Percentiles rank a stretch among this genome's conserved stretches.
These are phyloP conservation scores for Lethenteron reissneri DNA, from an alignment of 2,113 vertebrate genomes.

Conservation along the genomic window DNA sequence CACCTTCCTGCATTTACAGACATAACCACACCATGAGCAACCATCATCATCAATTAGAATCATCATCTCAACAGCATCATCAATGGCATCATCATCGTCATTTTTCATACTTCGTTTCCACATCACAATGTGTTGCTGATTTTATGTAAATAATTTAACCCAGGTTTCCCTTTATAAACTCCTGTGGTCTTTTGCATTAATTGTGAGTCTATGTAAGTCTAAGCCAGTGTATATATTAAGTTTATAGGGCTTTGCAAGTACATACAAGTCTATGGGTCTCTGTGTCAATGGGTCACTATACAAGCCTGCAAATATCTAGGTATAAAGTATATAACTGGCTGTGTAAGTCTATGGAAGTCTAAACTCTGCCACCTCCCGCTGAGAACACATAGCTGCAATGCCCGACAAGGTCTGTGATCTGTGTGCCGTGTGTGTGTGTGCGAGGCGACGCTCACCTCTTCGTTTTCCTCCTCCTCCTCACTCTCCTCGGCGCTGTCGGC, in stretches of 20 bases:
- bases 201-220: too few species aligned
- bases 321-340: background rate
- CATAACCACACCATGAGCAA: background rate
- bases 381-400: background rate
- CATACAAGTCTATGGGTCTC: too few species aligned
- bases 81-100: background rate
- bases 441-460: slow-evolving; percentile 4
- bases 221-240: too few species aligned
- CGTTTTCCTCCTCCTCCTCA: slow-evolving; percentile 26
- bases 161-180: too few species aligned
- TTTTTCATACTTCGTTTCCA: background rate
- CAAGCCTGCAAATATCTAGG: too few species aligned
- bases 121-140: background rate
- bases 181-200: too few species aligned
- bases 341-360: background rate
- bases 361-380: background rate
- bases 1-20: slow-evolving; percentile 30
- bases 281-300: too few species aligned
- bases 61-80: background rate
- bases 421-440: background rate
- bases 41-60: background rate
- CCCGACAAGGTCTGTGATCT: background rate
- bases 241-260: too few species aligned
- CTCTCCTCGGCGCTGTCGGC: slow-evolving; percentile 39
- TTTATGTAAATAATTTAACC: background rate